Evolutionary conservation across 2,113 vertebrate genomes (phyloP).

Genomic region (Myotis brandtii): DNA sequence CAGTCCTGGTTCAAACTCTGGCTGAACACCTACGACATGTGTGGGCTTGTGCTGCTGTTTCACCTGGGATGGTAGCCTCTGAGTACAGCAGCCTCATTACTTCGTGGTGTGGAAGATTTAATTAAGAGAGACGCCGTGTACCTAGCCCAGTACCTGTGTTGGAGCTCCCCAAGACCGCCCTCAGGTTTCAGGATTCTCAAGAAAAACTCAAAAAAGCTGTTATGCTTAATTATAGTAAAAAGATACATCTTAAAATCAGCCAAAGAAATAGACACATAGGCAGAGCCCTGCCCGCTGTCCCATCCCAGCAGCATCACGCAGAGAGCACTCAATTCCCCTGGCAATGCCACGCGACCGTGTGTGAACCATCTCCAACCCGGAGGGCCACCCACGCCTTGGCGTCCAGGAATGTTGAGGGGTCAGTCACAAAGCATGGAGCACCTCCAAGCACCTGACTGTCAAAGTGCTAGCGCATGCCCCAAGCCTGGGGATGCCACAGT

Average conservation of each 20-base stretch:
- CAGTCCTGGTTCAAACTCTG: neutral
- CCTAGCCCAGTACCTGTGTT: neutral
- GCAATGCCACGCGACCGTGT: rapidly evolving
- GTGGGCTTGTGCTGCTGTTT: no score
- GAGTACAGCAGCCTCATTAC: neutral
- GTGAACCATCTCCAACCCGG: no score
- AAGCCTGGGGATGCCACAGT: neutral
- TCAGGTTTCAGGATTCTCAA: neutral
- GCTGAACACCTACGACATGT: rapidly evolving
- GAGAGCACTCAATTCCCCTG: neutral
- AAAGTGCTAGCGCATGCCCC: neutral
- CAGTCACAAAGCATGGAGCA: neutral
- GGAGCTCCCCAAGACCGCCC: neutral
- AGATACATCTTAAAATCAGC: neutral
- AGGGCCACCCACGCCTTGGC: no score
- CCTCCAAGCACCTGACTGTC: rapidly evolving
- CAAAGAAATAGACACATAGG: neutral
- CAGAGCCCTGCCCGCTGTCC: neutral
- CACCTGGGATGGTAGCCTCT: neutral
- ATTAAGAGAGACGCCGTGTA: neutral
- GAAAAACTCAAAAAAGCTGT: neutral
- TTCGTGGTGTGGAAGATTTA: neutral
- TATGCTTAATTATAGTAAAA: neutral
- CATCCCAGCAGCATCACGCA: neutral
- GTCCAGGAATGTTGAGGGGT: neutral